Evolutionary conservation across 2,113 vertebrate genomes (phyloP).

Genomic region (Rhadina sibilatrix): DNA sequence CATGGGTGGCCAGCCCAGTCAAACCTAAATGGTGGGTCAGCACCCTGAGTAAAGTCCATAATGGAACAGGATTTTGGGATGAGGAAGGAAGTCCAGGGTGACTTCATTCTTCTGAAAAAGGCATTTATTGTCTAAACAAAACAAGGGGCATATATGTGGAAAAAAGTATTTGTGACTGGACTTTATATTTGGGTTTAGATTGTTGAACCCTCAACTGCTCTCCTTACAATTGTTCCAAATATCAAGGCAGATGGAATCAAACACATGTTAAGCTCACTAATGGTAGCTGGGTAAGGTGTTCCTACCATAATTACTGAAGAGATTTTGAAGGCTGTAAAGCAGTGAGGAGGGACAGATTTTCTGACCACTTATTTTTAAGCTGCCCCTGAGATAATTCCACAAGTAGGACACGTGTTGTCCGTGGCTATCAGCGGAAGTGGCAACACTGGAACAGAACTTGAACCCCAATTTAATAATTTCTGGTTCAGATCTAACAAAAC

Average conservation of each 20-base stretch:
- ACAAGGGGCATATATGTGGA: neutral
- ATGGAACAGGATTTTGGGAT: too few relatives aligned
- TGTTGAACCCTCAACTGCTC: neutral
- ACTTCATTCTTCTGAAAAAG: too few relatives aligned
- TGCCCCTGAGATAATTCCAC: too few relatives aligned
- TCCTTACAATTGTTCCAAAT: neutral
- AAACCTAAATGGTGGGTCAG: too few relatives aligned
- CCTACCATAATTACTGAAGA: neutral
- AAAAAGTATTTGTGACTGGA: neutral
- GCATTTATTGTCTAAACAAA: neutral
- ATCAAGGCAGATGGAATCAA: neutral
- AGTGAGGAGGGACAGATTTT: too few relatives aligned
- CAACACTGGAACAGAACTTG: too few relatives aligned
- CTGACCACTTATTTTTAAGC: too few relatives aligned
- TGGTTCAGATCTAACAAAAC: neutral
- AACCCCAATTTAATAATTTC: neutral
- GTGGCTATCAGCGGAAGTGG: too few relatives aligned
- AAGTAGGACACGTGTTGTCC: too few relatives aligned
- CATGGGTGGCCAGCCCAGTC: too few relatives aligned
- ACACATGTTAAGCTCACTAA: neutral
- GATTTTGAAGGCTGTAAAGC: neutral
- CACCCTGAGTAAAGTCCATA: too few relatives aligned
- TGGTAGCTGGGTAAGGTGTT: neutral
- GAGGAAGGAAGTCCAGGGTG: too few relatives aligned
- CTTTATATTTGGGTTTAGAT: neutral